Percentiles rank a stretch among this genome's conserved stretches.
These are phyloP conservation scores for Cephalotes varians DNA, from an alignment of 2,888 invertebrate genomes.

Conservation along the genomic window DNA sequence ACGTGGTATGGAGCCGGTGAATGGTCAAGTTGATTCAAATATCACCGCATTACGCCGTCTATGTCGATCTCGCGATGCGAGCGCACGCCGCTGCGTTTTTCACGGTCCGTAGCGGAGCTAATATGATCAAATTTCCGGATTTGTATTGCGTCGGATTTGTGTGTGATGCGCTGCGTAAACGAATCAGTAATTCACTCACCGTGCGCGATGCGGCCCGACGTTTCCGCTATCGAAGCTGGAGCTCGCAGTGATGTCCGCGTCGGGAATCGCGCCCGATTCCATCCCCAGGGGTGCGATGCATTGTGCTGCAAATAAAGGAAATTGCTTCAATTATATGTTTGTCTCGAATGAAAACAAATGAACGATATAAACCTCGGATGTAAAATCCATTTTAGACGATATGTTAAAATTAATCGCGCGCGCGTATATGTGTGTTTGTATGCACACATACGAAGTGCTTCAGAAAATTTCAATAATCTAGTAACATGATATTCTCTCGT, in stretches of 20 bases:
- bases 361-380: conserved; percentile 31
- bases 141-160: conserved; percentile 66
- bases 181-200: conserved; percentile 86
- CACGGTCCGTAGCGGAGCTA: conserved; percentile 60
- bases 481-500: not conserved
- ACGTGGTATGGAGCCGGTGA: not conserved
- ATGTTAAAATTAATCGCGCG: not conserved
- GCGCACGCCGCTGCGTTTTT: conserved; percentile 44
- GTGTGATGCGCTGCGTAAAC: conserved; percentile 69
- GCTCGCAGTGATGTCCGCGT: conserved; percentile 93
- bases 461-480: not conserved
- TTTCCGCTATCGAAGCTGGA: conserved; percentile 94
- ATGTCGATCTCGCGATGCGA: conserved; percentile 16
- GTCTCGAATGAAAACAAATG: conserved; percentile 37
- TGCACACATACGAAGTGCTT: not conserved
- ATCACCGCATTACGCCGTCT: conserved; percentile 18
- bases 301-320: conserved; percentile 89
- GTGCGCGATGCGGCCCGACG: conserved; percentile 94
- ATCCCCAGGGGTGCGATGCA: conserved; percentile 94
- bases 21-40: conserved; percentile 22
- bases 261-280: conserved; percentile 93
- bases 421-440: not conserved
- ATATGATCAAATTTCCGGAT: conserved; percentile 73
- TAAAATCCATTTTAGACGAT: not conserved
- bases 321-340: conserved; percentile 73